Evolutionary conservation across 2,888 invertebrate species (phyloP).

Genomic region (Lasioglossum lativentre): DNA sequence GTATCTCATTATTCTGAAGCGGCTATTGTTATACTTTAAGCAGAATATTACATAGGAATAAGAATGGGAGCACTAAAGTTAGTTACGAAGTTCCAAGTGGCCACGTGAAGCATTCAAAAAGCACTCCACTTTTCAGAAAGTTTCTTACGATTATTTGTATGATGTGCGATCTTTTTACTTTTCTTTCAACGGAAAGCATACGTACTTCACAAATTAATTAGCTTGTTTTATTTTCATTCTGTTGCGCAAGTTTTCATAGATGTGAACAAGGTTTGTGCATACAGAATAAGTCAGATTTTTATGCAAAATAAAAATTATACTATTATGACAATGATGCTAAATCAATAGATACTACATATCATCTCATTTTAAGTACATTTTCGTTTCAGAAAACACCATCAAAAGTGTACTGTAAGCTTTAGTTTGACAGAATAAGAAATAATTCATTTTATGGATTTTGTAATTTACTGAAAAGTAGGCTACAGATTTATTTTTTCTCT

Average conservation of each 20-base stretch:
- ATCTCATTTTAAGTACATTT: no score
- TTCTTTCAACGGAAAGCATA: background rate
- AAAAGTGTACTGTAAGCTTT: background rate
- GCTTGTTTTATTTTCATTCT: background rate
- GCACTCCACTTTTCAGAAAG: background rate
- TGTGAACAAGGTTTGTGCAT: background rate
- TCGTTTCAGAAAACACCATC: background rate
- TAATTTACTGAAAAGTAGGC: no score
- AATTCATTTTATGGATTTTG: no score
- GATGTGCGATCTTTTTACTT: background rate
- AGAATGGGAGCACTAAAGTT: conserved; percentile 6
- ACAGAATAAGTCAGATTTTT: no score
- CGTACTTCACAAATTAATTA: background rate
- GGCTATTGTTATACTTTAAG: conserved; percentile 9
- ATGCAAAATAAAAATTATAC: no score
- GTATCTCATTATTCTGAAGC: conserved; percentile 3
- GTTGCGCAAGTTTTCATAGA: background rate
- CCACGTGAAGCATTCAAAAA: conserved; percentile 8
- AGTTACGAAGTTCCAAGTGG: conserved; percentile 17
- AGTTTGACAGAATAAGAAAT: background rate
- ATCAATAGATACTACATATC: no score
- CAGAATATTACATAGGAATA: conserved; percentile 4
- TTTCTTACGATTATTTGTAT: conserved; percentile 1
- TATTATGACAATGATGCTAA: no score
- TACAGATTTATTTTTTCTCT: no score